Evolutionary conservation across 2,113 vertebrate genomes (phyloP).

Genomic region (Takifugu flavidus): DNA sequence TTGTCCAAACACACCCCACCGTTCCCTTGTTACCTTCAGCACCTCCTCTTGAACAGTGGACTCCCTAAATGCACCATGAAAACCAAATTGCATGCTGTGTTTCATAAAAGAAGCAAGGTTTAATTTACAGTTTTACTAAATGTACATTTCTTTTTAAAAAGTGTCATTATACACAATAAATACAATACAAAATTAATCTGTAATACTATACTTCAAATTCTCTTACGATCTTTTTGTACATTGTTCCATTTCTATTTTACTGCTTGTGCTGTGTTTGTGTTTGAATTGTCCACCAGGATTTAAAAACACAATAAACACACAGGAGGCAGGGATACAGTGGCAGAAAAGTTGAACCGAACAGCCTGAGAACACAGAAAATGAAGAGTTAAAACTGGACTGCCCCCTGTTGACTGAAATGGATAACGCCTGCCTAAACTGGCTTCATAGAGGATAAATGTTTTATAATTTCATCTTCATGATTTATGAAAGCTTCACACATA

Average conservation of each 20-base stretch:
- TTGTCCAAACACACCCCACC: slow-evolving; percentile 15
- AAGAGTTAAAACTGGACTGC: slow-evolving; percentile 49
- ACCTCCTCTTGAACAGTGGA: neutral
- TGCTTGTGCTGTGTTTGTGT: slow-evolving; percentile 76
- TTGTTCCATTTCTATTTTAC: slow-evolving; percentile 73
- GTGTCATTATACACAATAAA: slow-evolving; percentile 98
- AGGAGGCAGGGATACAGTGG: slow-evolving; percentile 40
- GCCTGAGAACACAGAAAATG: slow-evolving; percentile 23
- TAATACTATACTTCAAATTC: slow-evolving; percentile 93
- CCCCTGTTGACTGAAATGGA: slow-evolving; percentile 64
- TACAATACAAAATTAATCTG: slow-evolving; percentile 99
- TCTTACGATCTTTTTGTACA: slow-evolving; percentile 78
- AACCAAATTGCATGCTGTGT: slow-evolving; percentile 14
- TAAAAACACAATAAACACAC: slow-evolving; percentile 27
- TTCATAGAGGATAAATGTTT: slow-evolving; percentile 10
- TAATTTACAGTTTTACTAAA: slow-evolving; percentile 99
- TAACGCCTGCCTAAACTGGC: slow-evolving; percentile 20
- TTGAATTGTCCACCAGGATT: slow-evolving; percentile 74
- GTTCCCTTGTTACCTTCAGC: slow-evolving; percentile 16
- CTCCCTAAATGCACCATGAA: neutral
- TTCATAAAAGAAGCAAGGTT: slow-evolving; percentile 92
- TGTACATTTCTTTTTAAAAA: slow-evolving; percentile 97
- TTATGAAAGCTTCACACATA: too few species aligned
- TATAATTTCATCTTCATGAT: too few species aligned
- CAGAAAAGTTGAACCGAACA: slow-evolving; percentile 25